Percentiles rank a stretch among this genome's conserved stretches.
Evolutionary conservation across 2,797 vertebrate genomes (phyloP).

Genomic region (Hylomyscus alleni): DNA sequence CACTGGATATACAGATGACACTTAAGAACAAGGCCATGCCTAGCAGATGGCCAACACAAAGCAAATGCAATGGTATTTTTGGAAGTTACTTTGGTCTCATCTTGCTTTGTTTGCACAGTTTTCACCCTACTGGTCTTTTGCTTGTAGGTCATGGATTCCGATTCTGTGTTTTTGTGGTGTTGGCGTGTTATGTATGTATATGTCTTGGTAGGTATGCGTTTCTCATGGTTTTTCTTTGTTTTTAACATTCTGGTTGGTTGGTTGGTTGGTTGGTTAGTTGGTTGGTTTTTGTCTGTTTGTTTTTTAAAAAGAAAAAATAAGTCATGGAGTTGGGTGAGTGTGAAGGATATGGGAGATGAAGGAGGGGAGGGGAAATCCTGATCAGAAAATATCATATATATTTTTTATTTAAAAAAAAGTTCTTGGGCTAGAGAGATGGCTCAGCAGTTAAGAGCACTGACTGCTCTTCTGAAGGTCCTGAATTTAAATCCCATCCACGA

Average conservation of each 20-base stretch:
- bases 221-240: not conserved
- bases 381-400: not conserved
- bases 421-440: no score
- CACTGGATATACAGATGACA: not conserved
- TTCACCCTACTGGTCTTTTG: not conserved
- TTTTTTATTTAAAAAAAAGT: not conserved
- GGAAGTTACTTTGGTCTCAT: not conserved
- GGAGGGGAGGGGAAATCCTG: not conserved
- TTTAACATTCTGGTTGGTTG: not conserved
- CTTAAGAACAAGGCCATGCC: not conserved
- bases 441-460: no score
- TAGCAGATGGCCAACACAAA: not conserved
- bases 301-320: not conserved
- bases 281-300: not conserved
- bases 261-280: not conserved
- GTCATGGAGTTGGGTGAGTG: no score
- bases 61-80: not conserved
- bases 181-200: not conserved
- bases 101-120: not conserved
- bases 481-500: no score
- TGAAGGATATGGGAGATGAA: not conserved
- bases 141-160: not conserved
- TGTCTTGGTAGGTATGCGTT: not conserved
- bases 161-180: not conserved
- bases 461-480: no score